These are phyloP conservation scores for Nothocercus julius DNA, from an alignment of 2,113 vertebrate species.

Conservation along the genomic window DNA sequence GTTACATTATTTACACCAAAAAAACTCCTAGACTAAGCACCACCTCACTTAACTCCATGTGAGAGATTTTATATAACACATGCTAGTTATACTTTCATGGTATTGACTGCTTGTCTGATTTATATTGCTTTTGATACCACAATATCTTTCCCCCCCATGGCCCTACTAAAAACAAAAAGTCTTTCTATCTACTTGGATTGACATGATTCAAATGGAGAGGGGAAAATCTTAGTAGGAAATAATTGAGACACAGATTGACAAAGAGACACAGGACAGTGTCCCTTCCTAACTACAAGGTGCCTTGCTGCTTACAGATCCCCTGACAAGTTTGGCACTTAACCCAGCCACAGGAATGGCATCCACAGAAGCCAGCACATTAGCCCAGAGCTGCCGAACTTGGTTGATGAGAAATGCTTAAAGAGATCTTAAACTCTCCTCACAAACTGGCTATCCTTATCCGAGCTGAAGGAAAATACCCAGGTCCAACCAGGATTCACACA, in stretches of 20 bases:
- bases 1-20: neutral
- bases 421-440: neutral
- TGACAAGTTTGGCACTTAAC: constrained; percentile 37
- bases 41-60: neutral
- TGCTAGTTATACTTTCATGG: neutral
- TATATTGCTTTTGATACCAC: neutral
- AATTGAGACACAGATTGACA: constrained; percentile 14
- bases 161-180: neutral
- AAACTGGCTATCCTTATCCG: neutral
- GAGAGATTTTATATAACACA: neutral
- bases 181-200: neutral
- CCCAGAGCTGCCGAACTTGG: neutral
- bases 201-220: neutral
- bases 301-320: constrained; percentile 28
- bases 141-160: neutral
- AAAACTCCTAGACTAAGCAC: neutral
- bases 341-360: constrained; percentile 39
- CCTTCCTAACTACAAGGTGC: constrained; percentile 34
- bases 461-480: neutral
- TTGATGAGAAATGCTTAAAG: neutral
- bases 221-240: constrained; percentile 15
- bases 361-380: constrained; percentile 32
- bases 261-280: neutral
- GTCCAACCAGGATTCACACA: neutral
- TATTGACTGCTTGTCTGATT: neutral